Percentiles rank a stretch among this genome's conserved stretches.
These are phyloP conservation scores for Tetraneura akinire DNA, from an alignment of 1,140 invertebrate species.

Conservation along the genomic window DNA sequence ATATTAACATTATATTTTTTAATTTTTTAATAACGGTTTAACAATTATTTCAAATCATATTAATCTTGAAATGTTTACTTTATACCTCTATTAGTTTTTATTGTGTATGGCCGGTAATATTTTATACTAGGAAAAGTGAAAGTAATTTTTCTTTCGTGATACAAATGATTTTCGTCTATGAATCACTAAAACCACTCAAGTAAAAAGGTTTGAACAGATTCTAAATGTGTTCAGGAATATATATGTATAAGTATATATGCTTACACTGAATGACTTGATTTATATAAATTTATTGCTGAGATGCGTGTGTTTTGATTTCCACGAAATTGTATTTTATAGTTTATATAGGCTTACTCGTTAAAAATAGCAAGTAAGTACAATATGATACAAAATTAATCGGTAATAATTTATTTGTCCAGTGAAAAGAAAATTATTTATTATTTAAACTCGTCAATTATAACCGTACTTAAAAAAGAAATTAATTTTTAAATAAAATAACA, in stretches of 20 bases:
- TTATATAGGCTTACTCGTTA: neutral
- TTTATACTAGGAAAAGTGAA: neutral
- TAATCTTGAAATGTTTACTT: neutral
- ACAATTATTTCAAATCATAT: neutral
- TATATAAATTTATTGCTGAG: neutral
- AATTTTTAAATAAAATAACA: no score
- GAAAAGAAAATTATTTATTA: no score
- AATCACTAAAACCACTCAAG: slow-evolving; percentile 11
- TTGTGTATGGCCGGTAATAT: neutral
- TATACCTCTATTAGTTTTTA: neutral
- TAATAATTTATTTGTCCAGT: no score
- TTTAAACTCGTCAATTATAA: no score
- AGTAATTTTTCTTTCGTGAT: neutral
- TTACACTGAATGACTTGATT: neutral
- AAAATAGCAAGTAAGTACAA: no score
- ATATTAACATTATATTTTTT: no score
- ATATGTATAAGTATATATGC: neutral
- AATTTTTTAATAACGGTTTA: no score
- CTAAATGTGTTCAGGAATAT: slow-evolving; percentile 21
- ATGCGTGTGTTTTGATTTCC: slow-evolving; percentile 2
- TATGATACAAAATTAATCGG: no score
- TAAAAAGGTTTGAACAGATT: slow-evolving; percentile 15
- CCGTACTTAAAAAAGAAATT: no score
- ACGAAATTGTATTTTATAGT: neutral
- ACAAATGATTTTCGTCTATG: slow-evolving; percentile 4